Evolutionary conservation across 1,140 invertebrate species (phyloP), one percentile per base, ranked within the genome.

Genomic region (Eueides isabella): DNA sequence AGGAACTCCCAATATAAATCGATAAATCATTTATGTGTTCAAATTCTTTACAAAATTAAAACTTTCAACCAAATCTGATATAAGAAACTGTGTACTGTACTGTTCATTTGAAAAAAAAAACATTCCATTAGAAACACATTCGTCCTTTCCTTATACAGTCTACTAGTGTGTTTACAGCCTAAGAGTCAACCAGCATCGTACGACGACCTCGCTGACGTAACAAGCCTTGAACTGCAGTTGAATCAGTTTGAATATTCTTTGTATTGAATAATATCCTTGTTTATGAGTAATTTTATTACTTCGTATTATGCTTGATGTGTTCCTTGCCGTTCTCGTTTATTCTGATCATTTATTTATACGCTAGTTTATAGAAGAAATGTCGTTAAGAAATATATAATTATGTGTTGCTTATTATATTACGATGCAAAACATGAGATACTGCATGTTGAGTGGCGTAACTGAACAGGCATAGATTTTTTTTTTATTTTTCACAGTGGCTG

Each of bases 191-290:
- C 29, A 63, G 61, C 61, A n/a, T 63, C 67, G 70, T 19, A 48
- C 70, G 35, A 44, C 28, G 62, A 71, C 63, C 70, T 65, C 62
- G 29, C 12, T 71, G 70, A 71, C 69, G 61, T 71, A 63, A 63
- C 11, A 23, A 41, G 33, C 69, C 69, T 63, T 63, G 69, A 71
- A 63, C 61, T 71, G 55, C 23, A 41, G 61, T 63, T 67, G 65
- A 67, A 44, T 67, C 65, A 67, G 33, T 67, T 5, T 41, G 61
- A 63, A 63, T 31, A 63, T 63, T 63, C 28, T 31, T 63, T 63
- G 61, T 63, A 31, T 63, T 63, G 29, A 30, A 63, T 63, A 63
- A 28, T 61, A 23, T 69, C 48, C 67, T 69, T 69, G 31, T 69
- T 61, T 61, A 48, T 69, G n/a, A 35, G 29, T 69, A 69, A 69